Evolutionary conservation across 2,888 invertebrate genomes (phyloP), one percentile per base, ranked within the genome.

Genomic region (Opisthograptis luteolata): DNA sequence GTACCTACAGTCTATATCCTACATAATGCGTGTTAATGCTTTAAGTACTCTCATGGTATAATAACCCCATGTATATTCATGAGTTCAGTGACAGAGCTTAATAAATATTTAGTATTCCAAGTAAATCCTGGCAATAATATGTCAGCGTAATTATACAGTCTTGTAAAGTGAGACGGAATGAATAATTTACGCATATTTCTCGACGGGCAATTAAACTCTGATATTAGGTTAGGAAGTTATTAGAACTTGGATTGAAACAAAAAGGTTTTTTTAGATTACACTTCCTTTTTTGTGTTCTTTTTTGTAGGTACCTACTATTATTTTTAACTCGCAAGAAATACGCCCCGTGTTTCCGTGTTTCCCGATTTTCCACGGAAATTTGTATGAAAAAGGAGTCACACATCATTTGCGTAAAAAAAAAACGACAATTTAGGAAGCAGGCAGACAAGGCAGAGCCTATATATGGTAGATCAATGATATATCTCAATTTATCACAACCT

Each of bases 31-130:
- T 35, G 42, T 52, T 46, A 58, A 59, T 56, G 35, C 43, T 44
- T 34, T 49, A 54, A 57, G 48, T 37, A 46, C 40, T 8, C 31
- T 22, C 46, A 36, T 51, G 43, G 35, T 53, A 49, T 51, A 56
- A 61, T 61, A 57, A 51, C 63, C 64, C 36, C 55, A 68, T 77
- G 68, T 70, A 51, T 80, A 80, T 79, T 79, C 79, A 79, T 78
- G 71, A 79, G 66, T 44, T 46, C 62, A 74, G 68, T 76, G 73
- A 71, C 74, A 74, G 65, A 46, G 60, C 51, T 62, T 78, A 60
- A 76, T 80, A 79, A 77, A 80, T 80, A 79, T 79, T 79, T 79
- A 79, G 68, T 59, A 64, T 70, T 69, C 57, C 57, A 71, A 50
- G 66, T 67, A 72, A 73, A 77, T 74, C 73, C 65, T 58, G 59